Evolutionary conservation across 2,113 vertebrate genomes (phyloP).

Genomic region (Cyprinodon brontotheroides): DNA sequence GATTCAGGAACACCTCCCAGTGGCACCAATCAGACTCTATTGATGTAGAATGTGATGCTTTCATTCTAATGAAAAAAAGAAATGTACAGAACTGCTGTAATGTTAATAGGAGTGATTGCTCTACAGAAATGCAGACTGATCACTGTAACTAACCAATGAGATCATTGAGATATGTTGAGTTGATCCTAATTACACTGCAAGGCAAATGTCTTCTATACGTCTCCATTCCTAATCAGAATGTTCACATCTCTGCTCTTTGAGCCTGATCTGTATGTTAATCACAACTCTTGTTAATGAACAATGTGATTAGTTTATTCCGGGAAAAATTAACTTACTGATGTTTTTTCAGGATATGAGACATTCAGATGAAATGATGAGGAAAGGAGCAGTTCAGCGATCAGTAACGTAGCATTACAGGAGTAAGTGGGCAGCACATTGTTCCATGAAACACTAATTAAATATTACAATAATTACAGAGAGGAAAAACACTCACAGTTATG

Average conservation of each 20-base stretch:
- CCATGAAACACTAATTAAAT: slow-evolving; percentile 48
- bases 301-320: slow-evolving; percentile 13
- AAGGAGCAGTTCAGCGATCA: slow-evolving; percentile 13
- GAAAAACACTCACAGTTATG: slow-evolving; percentile 1
- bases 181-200: not conserved
- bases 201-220: too few relatives aligned
- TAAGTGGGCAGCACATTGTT: slow-evolving; percentile 16
- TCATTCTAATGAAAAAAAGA: not conserved
- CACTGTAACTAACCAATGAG: not conserved
- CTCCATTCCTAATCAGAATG: not conserved
- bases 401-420: slow-evolving; percentile 11
- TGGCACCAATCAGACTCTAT: slow-evolving; percentile 1
- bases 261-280: slow-evolving; percentile 3
- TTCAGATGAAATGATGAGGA: not conserved
- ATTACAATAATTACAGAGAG: slow-evolving; percentile 26
- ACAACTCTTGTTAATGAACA: not conserved
- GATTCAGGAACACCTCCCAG: slow-evolving; percentile 1
- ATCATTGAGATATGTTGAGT: not conserved
- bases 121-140: not conserved
- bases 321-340: not conserved
- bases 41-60: not conserved
- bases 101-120: not conserved
- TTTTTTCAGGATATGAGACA: slow-evolving; percentile 5
- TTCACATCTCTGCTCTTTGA: not conserved
- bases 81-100: not conserved